Conservation (phyloP, 2,888 invertebrate genomes). For the Dolichopus griseipennis region DNA sequence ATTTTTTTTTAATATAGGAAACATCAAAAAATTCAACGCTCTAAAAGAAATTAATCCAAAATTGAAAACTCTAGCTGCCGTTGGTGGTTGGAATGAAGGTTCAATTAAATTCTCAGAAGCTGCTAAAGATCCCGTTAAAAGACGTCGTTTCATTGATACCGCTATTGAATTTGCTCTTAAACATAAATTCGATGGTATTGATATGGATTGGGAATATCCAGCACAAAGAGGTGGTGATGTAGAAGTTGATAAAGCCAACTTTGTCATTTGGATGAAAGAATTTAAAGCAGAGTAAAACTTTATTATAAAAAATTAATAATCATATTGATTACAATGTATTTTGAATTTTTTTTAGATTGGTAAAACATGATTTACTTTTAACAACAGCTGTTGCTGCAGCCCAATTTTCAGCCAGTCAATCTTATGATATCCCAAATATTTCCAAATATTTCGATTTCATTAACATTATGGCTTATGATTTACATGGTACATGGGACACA, state of each 20-base stretch:
- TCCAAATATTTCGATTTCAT: conserved; percentile 54
- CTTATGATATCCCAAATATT: conserved; percentile 51
- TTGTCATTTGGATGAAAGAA: conserved; percentile 30
- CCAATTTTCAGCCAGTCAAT: conserved; percentile 44
- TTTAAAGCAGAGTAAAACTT: conserved; percentile 30
- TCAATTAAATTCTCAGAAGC: conserved; percentile 45
- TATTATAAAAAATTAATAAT: not conserved
- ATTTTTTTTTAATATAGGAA: conserved; percentile 23
- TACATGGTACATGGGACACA: conserved; percentile 59
- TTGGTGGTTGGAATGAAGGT: conserved; percentile 48
- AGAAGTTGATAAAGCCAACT: conserved; percentile 36
- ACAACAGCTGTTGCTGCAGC: conserved; percentile 54
- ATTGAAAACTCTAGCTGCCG: conserved; percentile 39
- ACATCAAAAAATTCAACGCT: conserved; percentile 37
- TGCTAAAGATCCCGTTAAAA: conserved; percentile 36
- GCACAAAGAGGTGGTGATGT: conserved; percentile 38
- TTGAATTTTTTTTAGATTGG: conserved; percentile 38
- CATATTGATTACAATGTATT: not conserved
- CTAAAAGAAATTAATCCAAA: conserved; percentile 41
- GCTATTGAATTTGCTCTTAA: conserved; percentile 32
- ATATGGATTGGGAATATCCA: conserved; percentile 57
- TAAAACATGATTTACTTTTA: conserved; percentile 45
- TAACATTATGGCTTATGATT: conserved; percentile 66
- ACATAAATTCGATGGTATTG: conserved; percentile 50
- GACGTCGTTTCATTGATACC: conserved; percentile 29